Conservation (phyloP, 2,888 invertebrate genomes). For the Dicycla oo region DNA sequence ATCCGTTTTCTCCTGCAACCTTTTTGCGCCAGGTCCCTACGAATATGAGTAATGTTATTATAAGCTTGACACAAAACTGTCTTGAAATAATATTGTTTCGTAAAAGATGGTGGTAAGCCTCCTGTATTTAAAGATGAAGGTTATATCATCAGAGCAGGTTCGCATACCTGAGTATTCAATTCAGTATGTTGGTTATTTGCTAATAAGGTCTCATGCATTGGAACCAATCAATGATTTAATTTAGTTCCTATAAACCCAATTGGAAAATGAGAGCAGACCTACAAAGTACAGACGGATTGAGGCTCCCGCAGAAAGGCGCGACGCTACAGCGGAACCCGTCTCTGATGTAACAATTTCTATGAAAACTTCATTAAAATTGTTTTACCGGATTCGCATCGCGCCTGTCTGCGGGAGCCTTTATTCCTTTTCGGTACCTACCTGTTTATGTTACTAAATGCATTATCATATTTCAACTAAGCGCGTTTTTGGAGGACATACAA, state of each 20-base stretch:
- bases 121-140: not conserved
- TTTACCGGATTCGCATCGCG: too few species aligned
- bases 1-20: slow-evolving; percentile 2
- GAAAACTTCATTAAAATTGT: too few species aligned
- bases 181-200: not conserved
- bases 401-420: too few species aligned
- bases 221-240: not conserved
- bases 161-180: slow-evolving; percentile 2
- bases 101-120: too few species aligned
- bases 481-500: slow-evolving; percentile 27
- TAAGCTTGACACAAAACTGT: too few species aligned
- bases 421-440: too few species aligned
- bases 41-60: too few species aligned
- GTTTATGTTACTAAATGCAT: slow-evolving; percentile 14
- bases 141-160: slow-evolving; percentile 5
- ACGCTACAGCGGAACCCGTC: too few species aligned
- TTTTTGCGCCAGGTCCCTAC: slow-evolving; percentile 10
- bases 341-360: too few species aligned
- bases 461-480: slow-evolving; percentile 28
- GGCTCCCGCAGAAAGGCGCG: too few species aligned
- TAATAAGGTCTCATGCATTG: not conserved
- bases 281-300: not conserved
- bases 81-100: too few species aligned
- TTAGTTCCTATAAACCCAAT: not conserved
- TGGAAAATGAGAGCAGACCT: not conserved